These are phyloP conservation scores for Alloscopus bannaensis DNA, from an alignment of 2,888 invertebrate species.

Conservation along the genomic window DNA sequence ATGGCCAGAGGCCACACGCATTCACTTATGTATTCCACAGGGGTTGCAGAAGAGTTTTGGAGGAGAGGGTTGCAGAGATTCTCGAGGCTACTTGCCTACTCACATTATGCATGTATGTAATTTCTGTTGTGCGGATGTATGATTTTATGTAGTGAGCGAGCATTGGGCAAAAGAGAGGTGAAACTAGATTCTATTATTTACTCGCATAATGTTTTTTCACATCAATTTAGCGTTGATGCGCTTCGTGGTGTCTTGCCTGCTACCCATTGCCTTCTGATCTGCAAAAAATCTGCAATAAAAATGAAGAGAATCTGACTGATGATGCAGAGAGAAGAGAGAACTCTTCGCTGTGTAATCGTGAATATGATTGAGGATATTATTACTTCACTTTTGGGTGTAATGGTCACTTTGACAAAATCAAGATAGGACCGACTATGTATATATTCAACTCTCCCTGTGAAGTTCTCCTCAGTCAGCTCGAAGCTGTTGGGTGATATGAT, in stretches of 20 bases:
- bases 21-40: neutral
- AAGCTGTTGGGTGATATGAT: conserved; percentile 50
- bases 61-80: conserved; percentile 27
- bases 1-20: conserved; percentile 34
- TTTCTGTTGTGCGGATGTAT: neutral
- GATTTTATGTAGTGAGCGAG: conserved; percentile 16
- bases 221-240: conserved; percentile 15
- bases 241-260: conserved; percentile 15
- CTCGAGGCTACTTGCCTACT: no score
- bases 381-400: conserved; percentile 54
- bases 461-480: conserved; percentile 41
- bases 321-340: conserved; percentile 2
- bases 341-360: conserved; percentile 25
- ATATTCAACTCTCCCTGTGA: conserved; percentile 47
- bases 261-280: conserved; percentile 17
- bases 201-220: conserved; percentile 40
- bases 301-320: conserved; percentile 40
- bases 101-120: no score
- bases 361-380: conserved; percentile 59
- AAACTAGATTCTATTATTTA: conserved; percentile 52
- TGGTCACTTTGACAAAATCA: conserved; percentile 60
- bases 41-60: conserved; percentile 20
- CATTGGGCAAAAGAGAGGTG: conserved; percentile 19
- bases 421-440: conserved; percentile 54
- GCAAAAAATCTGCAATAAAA: conserved; percentile 49